Base-by-base conservation (phyloP, 2,888 invertebrate genomes). In the Anthophora plumipes region DNA sequence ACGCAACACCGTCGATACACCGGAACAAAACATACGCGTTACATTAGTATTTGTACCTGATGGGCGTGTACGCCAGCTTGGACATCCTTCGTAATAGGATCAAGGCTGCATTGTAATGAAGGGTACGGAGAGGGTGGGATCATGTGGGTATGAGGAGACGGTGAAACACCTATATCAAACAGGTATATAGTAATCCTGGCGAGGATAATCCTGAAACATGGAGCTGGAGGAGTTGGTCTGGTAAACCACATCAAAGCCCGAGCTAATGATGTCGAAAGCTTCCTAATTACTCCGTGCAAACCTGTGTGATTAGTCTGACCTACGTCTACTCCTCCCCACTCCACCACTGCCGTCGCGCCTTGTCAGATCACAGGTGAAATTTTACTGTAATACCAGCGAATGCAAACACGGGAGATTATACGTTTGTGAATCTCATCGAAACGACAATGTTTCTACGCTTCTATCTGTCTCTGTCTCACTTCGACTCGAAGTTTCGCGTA, bases 191-290 rank as follows among this genome's bases (percentile, higher is more conserved):
- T 86, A 89, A 86, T 84, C 85, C 84, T 81, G 83, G 80, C 78
- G 84, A 83, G 84, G 82, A 88, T 87, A 86, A 87, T 86, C 82
- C 85, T 82, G 86, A 86, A 80, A 87, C 83, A 82, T 63, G 81
- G 82, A 87, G 73, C 71, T 50, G 74, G 77, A 84, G 83, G 84
- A 88, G 83, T 78, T 83, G 79, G 80, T 80, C 77, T 74, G 70
- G 82, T 81, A 90, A 85, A 85, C 90, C 90, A 89, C 90, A 89
- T 90, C 91, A 90, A 91, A 91, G 91, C 88, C 83, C 77, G 78
- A 86, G 87, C 90, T 90, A 89, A 90, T 90, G 89, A 90, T 88
- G 90, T 90, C 88, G 90, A 90, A 91, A 91, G 91, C 91, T 85
- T 83, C 85, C 90, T 90, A 90, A 91, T 91, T 91, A 91, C 87